Percentiles rank a stretch among this genome's conserved stretches.
Evolutionary conservation across 2,888 invertebrate species (phyloP).

Genomic region (Baronia brevicornis): DNA sequence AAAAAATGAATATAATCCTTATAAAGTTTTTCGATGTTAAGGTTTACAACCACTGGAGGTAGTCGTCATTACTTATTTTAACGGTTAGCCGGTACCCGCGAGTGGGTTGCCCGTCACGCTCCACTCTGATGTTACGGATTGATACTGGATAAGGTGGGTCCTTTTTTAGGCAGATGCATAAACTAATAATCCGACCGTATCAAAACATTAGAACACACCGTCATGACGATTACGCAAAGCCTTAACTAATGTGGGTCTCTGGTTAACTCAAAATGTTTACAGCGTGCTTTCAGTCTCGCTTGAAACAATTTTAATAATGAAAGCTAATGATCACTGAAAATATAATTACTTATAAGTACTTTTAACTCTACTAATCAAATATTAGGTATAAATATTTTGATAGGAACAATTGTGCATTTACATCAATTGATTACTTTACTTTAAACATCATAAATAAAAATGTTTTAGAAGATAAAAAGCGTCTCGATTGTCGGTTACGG

Average conservation of each 20-base stretch:
- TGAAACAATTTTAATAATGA: no score
- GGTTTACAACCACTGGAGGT: conserved; percentile 13
- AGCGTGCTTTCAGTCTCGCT: no score
- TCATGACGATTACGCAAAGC: no score
- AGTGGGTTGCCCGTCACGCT: conserved; percentile 65
- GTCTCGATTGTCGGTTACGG: conserved; percentile 20
- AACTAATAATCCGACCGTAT: conserved; percentile 67
- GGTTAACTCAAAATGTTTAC: no score
- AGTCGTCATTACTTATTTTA: conserved; percentile 65
- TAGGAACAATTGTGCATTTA: no score
- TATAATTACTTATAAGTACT: no score
- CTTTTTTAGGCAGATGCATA: conserved; percentile 62
- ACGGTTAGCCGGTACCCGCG: conserved; percentile 60
- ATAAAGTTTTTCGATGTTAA: neutral
- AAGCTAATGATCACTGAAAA: no score
- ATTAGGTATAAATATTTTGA: no score
- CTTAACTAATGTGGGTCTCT: no score
- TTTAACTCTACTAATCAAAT: no score
- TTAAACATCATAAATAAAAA: no score
- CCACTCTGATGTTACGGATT: conserved; percentile 50
- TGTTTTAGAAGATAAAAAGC: conserved; percentile 20
- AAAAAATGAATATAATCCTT: neutral
- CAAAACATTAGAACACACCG: conserved; percentile 57
- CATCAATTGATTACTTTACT: no score
- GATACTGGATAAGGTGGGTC: conserved; percentile 45